These are phyloP conservation scores for Cantharis flavilabris DNA, from an alignment of 2,888 invertebrate species.

Conservation along the genomic window DNA sequence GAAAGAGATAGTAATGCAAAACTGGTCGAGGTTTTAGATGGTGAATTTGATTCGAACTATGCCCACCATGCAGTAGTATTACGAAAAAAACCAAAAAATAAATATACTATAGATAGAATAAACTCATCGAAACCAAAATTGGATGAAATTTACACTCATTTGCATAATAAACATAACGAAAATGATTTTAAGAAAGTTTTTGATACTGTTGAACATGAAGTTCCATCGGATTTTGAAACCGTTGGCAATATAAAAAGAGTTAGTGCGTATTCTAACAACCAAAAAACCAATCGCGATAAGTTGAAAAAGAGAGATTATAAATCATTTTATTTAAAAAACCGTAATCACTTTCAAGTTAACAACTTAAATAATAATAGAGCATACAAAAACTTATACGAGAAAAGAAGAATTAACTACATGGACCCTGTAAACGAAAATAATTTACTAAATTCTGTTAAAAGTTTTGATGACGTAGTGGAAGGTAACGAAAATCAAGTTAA, in stretches of 20 bases:
- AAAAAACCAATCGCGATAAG: background rate
- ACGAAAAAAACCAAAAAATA: background rate
- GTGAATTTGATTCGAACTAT: background rate
- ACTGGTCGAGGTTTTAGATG: background rate
- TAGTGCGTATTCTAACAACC: background rate
- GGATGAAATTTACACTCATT: background rate
- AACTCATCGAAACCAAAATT: background rate
- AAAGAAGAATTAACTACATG: background rate
- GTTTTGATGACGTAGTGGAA: constrained; percentile 8
- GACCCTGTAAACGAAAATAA: background rate
- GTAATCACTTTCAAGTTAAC: background rate
- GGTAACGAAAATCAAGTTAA: background rate
- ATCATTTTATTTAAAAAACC: background rate
- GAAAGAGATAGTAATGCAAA: background rate
- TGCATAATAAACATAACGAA: constrained; percentile 8
- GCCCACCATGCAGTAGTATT: background rate
- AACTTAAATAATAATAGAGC: background rate
- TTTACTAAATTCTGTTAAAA: background rate
- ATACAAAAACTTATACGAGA: background rate
- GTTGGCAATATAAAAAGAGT: background rate
- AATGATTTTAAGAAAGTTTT: constrained; percentile 8
- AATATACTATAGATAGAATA: background rate
- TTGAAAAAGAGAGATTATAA: background rate
- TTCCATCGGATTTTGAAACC: background rate
- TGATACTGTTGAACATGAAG: background rate